A percentile compares a stretch with the other conserved stretches of the same genome.
phyloP scores from a whole-genome alignment of 2,113 vertebrate genomes.

The Ochotona princeps region DNA sequence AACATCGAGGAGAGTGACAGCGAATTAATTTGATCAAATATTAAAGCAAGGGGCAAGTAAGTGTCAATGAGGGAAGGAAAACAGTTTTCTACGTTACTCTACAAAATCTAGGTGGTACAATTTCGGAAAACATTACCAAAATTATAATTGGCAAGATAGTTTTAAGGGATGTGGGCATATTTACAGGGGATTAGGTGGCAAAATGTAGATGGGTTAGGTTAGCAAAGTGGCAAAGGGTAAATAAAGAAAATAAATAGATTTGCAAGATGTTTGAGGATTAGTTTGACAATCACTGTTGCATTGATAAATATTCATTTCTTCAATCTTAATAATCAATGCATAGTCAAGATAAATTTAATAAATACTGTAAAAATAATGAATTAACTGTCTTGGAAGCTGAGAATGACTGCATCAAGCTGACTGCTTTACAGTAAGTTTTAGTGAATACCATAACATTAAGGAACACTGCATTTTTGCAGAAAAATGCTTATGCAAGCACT shows the following conservation, averaged over 20 bases:
- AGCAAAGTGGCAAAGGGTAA: background rate
- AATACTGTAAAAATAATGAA: background rate
- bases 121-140: background rate
- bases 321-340: too few species aligned
- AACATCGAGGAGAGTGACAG: background rate
- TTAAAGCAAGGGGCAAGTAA: background rate
- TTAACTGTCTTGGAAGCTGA: background rate
- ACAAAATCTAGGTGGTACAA: background rate
- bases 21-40: background rate
- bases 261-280: background rate
- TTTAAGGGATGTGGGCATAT: background rate
- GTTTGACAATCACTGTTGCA: background rate
- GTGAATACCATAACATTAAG: background rate
- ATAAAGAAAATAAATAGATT: background rate
- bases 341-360: background rate
- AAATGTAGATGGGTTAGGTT: background rate
- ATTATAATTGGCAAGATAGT: background rate
- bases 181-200: background rate
- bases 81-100: background rate
- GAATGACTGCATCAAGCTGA: background rate
- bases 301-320: background rate
- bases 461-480: background rate
- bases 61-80: background rate
- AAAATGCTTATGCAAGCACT: background rate
- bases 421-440: background rate